A percentile compares a stretch with the other conserved stretches of the same genome.
These are phyloP conservation scores for Penaeus chinensis DNA, from an alignment of 1,140 invertebrate genomes.

Conservation along the genomic window DNA sequence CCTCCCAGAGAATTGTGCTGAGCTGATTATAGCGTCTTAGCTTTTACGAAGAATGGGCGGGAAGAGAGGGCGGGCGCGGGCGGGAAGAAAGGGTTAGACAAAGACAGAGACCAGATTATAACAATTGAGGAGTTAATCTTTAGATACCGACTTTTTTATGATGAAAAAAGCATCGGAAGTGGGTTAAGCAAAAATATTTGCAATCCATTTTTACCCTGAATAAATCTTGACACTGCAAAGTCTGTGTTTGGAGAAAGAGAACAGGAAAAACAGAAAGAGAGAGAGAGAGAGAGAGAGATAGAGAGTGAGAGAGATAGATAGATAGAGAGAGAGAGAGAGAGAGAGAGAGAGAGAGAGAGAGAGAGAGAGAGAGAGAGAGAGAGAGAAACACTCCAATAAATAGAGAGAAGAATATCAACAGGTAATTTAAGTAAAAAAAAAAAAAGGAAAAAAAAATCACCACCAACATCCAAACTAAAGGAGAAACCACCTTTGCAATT, in stretches of 20 bases:
- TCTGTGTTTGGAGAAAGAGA: neutral
- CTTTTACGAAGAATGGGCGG: too few species aligned
- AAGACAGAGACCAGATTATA: too few species aligned
- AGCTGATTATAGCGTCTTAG: too few species aligned
- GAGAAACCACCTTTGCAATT: neutral
- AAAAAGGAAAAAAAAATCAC: neutral
- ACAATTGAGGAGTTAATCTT: too few species aligned
- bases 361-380: neutral
- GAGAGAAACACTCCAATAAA: neutral
- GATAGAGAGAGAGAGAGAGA: slow-evolving; percentile 18
- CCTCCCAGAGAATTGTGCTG: too few species aligned
- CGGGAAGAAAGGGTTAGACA: too few species aligned
- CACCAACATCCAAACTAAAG: neutral
- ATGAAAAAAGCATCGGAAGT: too few species aligned
- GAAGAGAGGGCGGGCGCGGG: too few species aligned
- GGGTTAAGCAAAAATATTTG: too few species aligned
- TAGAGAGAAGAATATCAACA: neutral
- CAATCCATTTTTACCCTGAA: too few species aligned
- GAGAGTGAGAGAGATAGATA: slow-evolving; percentile 9
- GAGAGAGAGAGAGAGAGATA: neutral
- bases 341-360: slow-evolving; percentile 21
- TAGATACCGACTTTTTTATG: too few species aligned
- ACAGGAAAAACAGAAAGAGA: neutral
- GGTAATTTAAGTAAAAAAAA: neutral
- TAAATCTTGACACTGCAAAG: too few species aligned